Percentiles rank a stretch among this genome's conserved stretches.
phyloP scores from a whole-genome alignment of 2,113 vertebrate genomes.

The Corvus hawaiiensis region DNA sequence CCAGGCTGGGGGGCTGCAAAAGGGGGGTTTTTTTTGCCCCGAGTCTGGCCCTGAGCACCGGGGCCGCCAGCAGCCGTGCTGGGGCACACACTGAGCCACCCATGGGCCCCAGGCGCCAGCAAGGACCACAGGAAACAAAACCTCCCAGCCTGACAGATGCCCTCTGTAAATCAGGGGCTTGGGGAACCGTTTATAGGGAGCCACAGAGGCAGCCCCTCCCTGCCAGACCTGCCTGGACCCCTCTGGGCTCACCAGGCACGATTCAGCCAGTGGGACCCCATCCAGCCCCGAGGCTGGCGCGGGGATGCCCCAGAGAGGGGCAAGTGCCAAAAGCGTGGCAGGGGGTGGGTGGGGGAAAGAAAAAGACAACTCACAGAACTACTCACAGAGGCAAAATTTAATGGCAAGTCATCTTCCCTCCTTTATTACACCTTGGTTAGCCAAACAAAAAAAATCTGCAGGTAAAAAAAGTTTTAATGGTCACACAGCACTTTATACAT shows the following conservation, averaged over 20 bases:
- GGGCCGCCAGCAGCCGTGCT: accelerated
- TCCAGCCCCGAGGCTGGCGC: not conserved
- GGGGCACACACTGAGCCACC: not conserved
- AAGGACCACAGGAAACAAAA: not conserved
- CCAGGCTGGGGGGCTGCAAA: no score
- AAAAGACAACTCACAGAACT: constrained; percentile 24
- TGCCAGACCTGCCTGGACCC: not conserved
- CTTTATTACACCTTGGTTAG: constrained; percentile 72
- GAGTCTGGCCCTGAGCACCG: accelerated
- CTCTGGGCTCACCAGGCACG: accelerated
- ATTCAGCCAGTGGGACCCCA: accelerated
- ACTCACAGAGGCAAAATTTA: constrained; percentile 75
- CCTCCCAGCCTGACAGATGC: accelerated
- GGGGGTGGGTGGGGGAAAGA: not conserved
- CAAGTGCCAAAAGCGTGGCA: not conserved
- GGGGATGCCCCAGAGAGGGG: accelerated
- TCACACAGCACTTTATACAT: constrained; percentile 88
- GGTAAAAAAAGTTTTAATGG: constrained; percentile 74
- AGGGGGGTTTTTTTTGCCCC: accelerated
- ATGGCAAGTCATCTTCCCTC: constrained; percentile 74
- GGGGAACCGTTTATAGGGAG: accelerated
- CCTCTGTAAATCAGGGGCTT: accelerated
- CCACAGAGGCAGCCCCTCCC: not conserved
- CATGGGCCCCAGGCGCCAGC: accelerated
- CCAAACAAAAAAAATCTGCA: constrained; percentile 71